Percentiles rank a stretch among this genome's conserved stretches.
These are phyloP conservation scores for Passer montanus DNA, from an alignment of 2,113 vertebrate species.

Conservation along the genomic window DNA sequence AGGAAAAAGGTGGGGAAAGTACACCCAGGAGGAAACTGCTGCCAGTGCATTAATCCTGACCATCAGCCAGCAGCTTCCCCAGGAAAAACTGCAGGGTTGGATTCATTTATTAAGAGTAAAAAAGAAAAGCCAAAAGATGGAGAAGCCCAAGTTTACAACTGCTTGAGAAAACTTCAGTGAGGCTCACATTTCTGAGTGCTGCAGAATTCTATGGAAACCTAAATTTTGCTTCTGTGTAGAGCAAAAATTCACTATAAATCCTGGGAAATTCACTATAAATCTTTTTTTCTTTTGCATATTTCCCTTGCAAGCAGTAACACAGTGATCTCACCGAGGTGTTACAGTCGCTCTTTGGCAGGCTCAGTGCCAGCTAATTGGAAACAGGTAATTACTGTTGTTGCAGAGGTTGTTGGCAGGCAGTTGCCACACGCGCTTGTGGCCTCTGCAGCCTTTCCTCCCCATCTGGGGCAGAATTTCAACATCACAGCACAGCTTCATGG, in stretches of 20 bases:
- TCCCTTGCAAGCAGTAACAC: rapidly evolving
- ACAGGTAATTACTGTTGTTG: not conserved
- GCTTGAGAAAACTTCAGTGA: rapidly evolving
- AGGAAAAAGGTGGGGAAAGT: rapidly evolving
- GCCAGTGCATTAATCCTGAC: not conserved
- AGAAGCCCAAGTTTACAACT: not conserved
- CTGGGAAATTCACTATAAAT: no score
- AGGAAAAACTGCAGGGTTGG: rapidly evolving
- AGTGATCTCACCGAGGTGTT: rapidly evolving
- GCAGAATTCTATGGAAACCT: not conserved
- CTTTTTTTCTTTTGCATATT: not conserved
- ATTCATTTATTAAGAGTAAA: not conserved
- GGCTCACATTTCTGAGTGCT: rapidly evolving
- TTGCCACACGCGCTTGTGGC: not conserved
- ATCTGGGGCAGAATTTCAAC: not conserved
- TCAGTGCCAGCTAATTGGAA: not conserved
- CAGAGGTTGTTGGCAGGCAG: not conserved
- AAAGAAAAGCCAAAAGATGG: rapidly evolving
- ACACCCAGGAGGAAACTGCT: not conserved
- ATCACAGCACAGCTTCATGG: not conserved
- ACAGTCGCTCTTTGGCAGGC: rapidly evolving
- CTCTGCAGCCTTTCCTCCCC: not conserved
- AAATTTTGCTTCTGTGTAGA: not conserved
- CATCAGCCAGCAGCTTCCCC: not conserved
- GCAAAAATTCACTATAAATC: not conserved